A percentile compares a stretch with the other conserved stretches of the same genome.
Conservation (phyloP, 2,113 vertebrate genomes). For the Sturnus vulgaris region DNA sequence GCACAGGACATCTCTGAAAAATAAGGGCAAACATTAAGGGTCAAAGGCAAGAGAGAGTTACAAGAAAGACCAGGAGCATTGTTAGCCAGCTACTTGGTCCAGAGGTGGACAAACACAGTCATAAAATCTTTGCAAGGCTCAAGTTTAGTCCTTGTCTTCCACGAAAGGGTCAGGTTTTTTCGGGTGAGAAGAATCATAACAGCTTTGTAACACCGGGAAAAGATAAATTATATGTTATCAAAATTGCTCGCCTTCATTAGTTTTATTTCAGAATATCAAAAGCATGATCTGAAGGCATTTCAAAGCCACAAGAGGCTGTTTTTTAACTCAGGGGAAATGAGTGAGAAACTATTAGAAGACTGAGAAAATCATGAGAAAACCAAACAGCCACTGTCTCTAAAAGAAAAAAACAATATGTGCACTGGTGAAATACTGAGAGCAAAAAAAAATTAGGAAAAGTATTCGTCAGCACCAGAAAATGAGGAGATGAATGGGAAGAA, state of each 20-base stretch:
- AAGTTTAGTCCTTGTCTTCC: background rate
- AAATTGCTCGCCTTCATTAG: background rate
- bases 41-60: background rate
- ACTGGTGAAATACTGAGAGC: background rate
- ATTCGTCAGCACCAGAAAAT: background rate
- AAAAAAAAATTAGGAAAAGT: background rate
- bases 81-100: background rate
- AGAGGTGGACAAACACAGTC: fast-evolving
- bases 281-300: background rate
- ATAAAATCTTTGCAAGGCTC: background rate
- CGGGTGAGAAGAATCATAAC: background rate
- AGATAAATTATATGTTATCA: background rate
- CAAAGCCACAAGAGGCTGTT: background rate
- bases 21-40: background rate
- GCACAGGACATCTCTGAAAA: background rate
- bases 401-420: background rate
- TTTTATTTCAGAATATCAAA: background rate
- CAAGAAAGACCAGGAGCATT: background rate
- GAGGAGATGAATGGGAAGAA: background rate
- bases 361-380: background rate
- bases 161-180: background rate
- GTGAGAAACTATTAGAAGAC: background rate
- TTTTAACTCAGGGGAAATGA: background rate
- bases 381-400: background rate
- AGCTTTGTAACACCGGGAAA: background rate